Conservation (phyloP, 2,888 invertebrate species). For the Ormyrus labotus region DNA sequence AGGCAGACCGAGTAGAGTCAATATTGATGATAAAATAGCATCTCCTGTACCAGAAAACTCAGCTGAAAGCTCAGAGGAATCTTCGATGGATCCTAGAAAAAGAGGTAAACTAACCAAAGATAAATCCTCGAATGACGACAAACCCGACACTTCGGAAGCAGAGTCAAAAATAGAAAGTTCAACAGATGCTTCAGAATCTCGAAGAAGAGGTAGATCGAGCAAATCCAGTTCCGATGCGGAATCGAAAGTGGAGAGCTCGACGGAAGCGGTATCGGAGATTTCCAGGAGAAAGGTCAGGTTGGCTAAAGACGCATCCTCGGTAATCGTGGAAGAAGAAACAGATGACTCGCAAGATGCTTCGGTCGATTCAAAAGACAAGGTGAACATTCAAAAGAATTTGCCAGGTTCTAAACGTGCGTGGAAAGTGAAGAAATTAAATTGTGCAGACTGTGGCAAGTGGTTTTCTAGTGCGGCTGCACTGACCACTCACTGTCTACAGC, state of each 20-base stretch:
- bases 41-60: not conserved
- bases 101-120: slow-evolving; percentile 22
- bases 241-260: too few relatives aligned
- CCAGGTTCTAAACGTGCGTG: slow-evolving; percentile 57
- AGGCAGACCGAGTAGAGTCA: not conserved
- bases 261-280: too few relatives aligned
- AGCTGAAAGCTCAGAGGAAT: not conserved
- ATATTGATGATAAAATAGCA: not conserved
- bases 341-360: slow-evolving; percentile 43
- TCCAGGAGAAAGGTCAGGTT: too few relatives aligned
- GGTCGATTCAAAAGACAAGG: slow-evolving; percentile 34
- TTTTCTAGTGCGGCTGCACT: slow-evolving; percentile 67
- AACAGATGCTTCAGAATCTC: not conserved
- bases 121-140: not conserved
- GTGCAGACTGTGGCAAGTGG: slow-evolving; percentile 69
- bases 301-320: too few relatives aligned
- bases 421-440: slow-evolving; percentile 67
- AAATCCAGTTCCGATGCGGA: not conserved
- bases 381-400: slow-evolving; percentile 28
- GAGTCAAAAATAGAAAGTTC: slow-evolving; percentile 1
- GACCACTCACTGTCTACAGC: slow-evolving; percentile 68
- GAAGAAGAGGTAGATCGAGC: not conserved
- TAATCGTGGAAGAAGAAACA: slow-evolving; percentile 23
- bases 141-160: not conserved
- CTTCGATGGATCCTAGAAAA: slow-evolving; percentile 55